phyloP scores from a whole-genome alignment of 2,888 invertebrate species.

The Automeris io region DNA sequence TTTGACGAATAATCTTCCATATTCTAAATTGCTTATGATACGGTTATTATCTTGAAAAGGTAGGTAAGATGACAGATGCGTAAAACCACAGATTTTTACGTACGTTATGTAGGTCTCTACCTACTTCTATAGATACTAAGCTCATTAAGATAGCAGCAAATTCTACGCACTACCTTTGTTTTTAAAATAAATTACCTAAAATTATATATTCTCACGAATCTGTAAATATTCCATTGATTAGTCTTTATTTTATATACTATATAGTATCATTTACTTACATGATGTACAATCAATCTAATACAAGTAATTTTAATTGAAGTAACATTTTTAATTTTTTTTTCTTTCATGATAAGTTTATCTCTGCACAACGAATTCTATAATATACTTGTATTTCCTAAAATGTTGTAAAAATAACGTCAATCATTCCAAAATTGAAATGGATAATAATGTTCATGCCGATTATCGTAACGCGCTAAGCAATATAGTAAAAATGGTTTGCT shows the following conservation, averaged over 20 bases:
- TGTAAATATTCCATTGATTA: slow-evolving; percentile 22
- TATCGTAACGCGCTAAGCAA: slow-evolving; percentile 43
- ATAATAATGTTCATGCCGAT: slow-evolving; percentile 39
- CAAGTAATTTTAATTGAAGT: no score
- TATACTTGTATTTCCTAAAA: no score
- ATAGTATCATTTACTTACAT: no score
- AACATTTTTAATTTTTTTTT: no score
- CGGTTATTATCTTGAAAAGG: neutral
- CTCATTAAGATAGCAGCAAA: slow-evolving; percentile 47
- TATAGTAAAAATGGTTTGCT: slow-evolving; percentile 24
- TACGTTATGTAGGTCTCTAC: slow-evolving; percentile 40
- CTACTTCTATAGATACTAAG: slow-evolving; percentile 43
- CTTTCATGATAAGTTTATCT: no score
- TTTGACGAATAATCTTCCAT: no score
- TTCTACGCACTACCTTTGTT: slow-evolving; percentile 12
- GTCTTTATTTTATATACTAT: no score
- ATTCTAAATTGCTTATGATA: neutral
- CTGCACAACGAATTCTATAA: no score
- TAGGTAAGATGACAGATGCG: slow-evolving; percentile 6
- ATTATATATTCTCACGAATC: slow-evolving; percentile 9
- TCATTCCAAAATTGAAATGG: slow-evolving; percentile 20
- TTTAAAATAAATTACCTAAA: slow-evolving; percentile 7
- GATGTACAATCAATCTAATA: no score
- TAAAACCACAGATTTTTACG: slow-evolving; percentile 41
- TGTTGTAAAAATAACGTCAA: slow-evolving; percentile 10